Conservation (phyloP, 2,888 invertebrate genomes). For the Acleris sparsana region DNA sequence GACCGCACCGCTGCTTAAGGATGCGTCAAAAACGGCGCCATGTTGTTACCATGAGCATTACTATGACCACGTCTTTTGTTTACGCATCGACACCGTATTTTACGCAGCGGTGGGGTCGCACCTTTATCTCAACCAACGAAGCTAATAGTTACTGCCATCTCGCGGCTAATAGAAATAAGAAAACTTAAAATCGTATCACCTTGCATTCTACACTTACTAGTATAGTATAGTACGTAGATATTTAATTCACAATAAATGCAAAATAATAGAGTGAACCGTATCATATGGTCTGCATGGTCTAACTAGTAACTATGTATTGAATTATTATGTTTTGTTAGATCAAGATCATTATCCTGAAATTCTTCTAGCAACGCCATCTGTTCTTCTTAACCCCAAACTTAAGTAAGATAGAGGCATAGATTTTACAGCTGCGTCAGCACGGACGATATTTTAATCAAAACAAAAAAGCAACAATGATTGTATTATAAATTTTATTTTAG, state of each 20-base stretch:
- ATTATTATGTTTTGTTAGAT: too few species aligned
- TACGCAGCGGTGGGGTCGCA: too few species aligned
- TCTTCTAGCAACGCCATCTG: slow-evolving; percentile 19
- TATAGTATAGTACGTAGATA: too few species aligned
- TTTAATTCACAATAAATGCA: neutral
- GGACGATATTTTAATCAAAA: neutral
- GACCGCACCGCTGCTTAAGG: too few species aligned
- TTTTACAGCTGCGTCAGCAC: neutral
- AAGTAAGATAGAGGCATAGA: slow-evolving; percentile 18
- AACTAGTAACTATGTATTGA: too few species aligned
- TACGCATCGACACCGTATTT: too few species aligned
- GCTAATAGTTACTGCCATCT: slow-evolving; percentile 15
- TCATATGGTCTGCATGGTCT: too few species aligned
- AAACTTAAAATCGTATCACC: neutral
- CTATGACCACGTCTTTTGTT: too few species aligned
- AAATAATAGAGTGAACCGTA: too few species aligned
- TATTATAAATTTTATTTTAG: neutral
- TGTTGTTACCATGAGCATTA: too few species aligned
- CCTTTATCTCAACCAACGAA: neutral
- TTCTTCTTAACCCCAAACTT: neutral
- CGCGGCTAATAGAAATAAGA: slow-evolving; percentile 14
- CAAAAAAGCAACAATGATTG: neutral
- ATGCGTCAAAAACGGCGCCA: too few species aligned
- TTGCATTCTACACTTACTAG: too few species aligned
- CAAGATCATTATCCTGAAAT: neutral